Conservation (phyloP, 2,797 vertebrate genomes). For the Eulemur rubriventer region DNA sequence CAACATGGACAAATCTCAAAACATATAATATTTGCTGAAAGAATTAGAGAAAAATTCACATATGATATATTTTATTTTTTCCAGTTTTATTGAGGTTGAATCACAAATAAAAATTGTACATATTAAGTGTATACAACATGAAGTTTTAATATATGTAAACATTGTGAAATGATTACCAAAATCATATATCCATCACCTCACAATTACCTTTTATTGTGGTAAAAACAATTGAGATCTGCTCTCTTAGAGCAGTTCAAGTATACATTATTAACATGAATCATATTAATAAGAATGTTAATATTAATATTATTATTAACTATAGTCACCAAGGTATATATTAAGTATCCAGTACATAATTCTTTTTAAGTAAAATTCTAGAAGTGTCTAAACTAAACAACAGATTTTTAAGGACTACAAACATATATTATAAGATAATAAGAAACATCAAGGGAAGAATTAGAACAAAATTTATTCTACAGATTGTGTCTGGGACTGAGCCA, state of each 20-base stretch:
- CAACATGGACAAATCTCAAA: conserved; percentile 11
- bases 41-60: background rate
- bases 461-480: background rate
- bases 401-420: background rate
- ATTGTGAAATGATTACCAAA: background rate
- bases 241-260: background rate
- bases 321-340: background rate
- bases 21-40: background rate
- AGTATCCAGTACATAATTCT: background rate
- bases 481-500: background rate
- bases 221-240: background rate
- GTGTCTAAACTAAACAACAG: background rate
- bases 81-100: background rate
- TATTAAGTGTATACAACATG: background rate
- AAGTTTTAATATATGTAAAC: background rate
- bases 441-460: background rate
- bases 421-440: background rate
- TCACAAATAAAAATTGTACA: background rate
- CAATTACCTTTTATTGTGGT: background rate
- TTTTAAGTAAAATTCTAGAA: background rate
- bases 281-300: background rate
- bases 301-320: background rate
- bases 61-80: background rate
- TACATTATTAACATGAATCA: background rate
- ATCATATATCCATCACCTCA: too few species aligned